phyloP scores from a whole-genome alignment of 2,888 invertebrate genomes.

The Tuta absoluta region DNA sequence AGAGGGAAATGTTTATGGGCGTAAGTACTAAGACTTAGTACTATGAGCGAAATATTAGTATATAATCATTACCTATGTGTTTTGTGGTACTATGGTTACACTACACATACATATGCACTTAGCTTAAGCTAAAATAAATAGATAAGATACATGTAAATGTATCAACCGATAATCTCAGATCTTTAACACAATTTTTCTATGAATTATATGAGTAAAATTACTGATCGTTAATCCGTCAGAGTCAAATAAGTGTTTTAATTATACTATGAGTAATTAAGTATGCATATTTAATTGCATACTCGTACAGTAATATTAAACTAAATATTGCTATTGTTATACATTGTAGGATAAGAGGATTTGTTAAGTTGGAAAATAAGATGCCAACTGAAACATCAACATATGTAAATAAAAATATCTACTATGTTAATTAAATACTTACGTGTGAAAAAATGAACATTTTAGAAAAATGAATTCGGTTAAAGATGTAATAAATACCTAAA shows the following conservation, averaged over 20 bases:
- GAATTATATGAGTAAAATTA: conserved; percentile 32
- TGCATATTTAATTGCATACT: conserved; percentile 32
- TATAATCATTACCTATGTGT: neutral
- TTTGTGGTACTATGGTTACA: conserved; percentile 2
- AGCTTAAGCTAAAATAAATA: neutral
- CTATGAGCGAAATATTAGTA: conserved; percentile 6
- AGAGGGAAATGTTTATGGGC: neutral
- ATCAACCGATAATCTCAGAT: conserved; percentile 30
- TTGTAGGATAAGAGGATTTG: conserved; percentile 47
- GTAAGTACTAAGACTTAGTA: neutral
- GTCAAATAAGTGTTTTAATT: conserved; percentile 38
- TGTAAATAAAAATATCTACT: conserved; percentile 50
- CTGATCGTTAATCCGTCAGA: conserved; percentile 46
- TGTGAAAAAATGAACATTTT: conserved; percentile 18
- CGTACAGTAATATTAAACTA: conserved; percentile 33
- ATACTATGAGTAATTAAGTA: conserved; percentile 30
- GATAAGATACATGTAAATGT: conserved; percentile 9
- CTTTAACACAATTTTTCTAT: conserved; percentile 33
- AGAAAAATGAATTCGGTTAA: neutral
- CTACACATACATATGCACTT: neutral
- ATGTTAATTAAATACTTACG: conserved; percentile 35
- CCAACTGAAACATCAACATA: conserved; percentile 21
- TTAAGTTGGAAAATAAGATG: conserved; percentile 34
- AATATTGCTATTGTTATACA: conserved; percentile 51
- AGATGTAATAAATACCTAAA: conserved; percentile 1